Conservation (phyloP, 2,113 vertebrate genomes). For the Phoenicopterus ruber region DNA sequence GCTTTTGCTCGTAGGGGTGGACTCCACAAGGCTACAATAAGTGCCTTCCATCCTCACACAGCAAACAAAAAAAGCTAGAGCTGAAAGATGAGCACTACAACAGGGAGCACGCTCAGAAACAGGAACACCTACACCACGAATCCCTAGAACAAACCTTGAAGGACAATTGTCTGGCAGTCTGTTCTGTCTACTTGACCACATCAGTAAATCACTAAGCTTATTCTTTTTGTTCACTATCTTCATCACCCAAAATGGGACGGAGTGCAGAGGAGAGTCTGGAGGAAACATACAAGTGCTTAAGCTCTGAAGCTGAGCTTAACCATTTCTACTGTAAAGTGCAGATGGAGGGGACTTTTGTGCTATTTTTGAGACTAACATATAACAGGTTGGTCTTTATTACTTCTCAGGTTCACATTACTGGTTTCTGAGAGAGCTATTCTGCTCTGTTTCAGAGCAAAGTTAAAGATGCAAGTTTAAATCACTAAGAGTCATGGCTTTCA, state of each 20-base stretch:
- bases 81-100: not conserved
- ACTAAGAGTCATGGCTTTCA: not conserved
- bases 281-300: not conserved
- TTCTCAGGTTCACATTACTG: not conserved
- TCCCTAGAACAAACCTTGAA: not conserved
- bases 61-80: not conserved
- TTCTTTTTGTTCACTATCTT: not conserved
- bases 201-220: not conserved
- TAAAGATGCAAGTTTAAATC: slow-evolving; percentile 16
- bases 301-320: not conserved
- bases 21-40: not conserved
- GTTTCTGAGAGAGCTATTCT: not conserved
- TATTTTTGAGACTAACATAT: not conserved
- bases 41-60: not conserved
- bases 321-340: not conserved
- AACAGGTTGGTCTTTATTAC: not conserved
- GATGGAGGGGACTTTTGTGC: not conserved
- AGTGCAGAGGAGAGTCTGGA: not conserved
- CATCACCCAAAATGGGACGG: not conserved
- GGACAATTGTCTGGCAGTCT: not conserved
- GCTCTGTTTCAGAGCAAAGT: not conserved
- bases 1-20: not conserved
- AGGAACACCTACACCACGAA: not conserved
- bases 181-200: not conserved
- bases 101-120: not conserved